Percentiles rank a stretch among this genome's conserved stretches.
Evolutionary conservation across 2,113 vertebrate species (phyloP).

Genomic region (Rissa tridactyla): DNA sequence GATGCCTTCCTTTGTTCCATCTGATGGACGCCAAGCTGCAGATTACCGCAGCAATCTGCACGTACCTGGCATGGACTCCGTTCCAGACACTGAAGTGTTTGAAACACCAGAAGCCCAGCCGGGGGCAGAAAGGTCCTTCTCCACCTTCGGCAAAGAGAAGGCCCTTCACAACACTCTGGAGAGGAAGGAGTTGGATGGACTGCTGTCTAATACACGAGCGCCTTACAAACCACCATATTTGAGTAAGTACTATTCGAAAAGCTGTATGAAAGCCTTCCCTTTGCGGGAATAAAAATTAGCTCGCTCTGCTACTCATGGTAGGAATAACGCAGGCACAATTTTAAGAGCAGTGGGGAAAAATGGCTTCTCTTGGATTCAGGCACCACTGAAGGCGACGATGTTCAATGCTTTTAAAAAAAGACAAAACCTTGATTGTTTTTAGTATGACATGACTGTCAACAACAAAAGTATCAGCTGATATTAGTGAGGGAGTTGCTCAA

Average conservation of each 20-base stretch:
- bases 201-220: conserved; percentile 91
- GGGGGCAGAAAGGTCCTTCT: conserved; percentile 89
- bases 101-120: conserved; percentile 86
- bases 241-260: conserved; percentile 86
- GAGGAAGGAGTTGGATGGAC: conserved; percentile 93
- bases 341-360: not conserved
- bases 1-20: conserved; percentile 96
- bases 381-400: not conserved
- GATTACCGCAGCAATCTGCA: conserved; percentile 99
- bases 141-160: conserved; percentile 96
- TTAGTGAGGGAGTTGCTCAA: not conserved
- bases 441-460: not conserved
- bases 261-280: conserved; percentile 12
- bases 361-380: conserved; percentile 3
- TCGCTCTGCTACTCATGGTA: not conserved
- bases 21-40: conserved; percentile 92
- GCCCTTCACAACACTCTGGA: conserved; percentile 92
- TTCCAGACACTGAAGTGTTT: conserved; percentile 98
- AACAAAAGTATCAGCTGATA: not conserved
- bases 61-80: conserved; percentile 98
- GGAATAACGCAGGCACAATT: not conserved
- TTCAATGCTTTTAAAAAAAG: not conserved
- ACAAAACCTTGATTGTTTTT: not conserved
- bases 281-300: not conserved
- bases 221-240: conserved; percentile 94